Evolutionary conservation across 2,888 invertebrate species (phyloP).

Genomic region (Ichneumoninae sp.): DNA sequence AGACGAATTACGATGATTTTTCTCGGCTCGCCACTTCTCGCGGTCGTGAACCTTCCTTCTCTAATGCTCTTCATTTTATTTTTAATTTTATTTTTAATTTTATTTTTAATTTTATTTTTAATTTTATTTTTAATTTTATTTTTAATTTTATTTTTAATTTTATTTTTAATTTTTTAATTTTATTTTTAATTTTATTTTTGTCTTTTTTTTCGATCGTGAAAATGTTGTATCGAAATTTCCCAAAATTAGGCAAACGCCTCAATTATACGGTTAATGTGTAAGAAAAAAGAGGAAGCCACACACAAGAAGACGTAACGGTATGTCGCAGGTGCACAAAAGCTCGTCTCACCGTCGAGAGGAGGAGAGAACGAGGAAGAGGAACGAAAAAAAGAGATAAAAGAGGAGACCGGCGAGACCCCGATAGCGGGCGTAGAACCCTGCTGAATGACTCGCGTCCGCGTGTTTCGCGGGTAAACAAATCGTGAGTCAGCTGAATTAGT

Average conservation of each 20-base stretch:
- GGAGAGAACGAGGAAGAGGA: constrained; percentile 49
- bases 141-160: neutral
- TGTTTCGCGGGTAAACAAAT: constrained; percentile 27
- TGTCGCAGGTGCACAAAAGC: constrained; percentile 57
- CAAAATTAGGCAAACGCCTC: neutral
- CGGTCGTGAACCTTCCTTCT: constrained; percentile 34
- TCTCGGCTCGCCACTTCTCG: constrained; percentile 48
- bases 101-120: neutral
- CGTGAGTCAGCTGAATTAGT: constrained; percentile 16
- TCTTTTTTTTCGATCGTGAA: neutral
- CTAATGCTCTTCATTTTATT: neutral
- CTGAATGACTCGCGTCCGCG: constrained; percentile 43
- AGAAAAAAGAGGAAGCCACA: constrained; percentile 14
- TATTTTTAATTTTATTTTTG: neutral
- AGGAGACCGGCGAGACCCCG: constrained; percentile 71
- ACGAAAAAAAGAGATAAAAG: constrained; percentile 35
- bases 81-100: neutral
- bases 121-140: neutral
- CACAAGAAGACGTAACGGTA: constrained; percentile 50
- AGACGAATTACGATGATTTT: constrained; percentile 24
- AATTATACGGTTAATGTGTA: neutral
- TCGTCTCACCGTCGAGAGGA: constrained; percentile 31
- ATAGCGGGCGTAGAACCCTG: constrained; percentile 74
- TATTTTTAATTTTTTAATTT: neutral
- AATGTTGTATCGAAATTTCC: neutral